Evolutionary conservation across 2,797 vertebrate genomes (phyloP).

Genomic region (Antennarius maculatus): DNA sequence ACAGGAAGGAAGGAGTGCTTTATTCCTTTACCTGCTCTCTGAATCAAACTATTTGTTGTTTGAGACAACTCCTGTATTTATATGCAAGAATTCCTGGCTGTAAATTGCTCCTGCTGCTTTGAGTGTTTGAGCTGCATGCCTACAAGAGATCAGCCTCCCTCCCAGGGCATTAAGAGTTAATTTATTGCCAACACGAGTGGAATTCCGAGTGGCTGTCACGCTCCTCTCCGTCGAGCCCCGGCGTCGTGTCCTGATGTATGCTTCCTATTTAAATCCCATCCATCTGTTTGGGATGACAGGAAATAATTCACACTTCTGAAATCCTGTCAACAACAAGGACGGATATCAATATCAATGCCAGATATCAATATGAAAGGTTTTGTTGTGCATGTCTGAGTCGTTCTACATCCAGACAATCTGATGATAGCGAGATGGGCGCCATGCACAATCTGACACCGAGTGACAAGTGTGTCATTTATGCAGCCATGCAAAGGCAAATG

Average conservation of each 20-base stretch:
- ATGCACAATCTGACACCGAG: background rate
- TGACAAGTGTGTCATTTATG: constrained; percentile 14
- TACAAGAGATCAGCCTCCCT: constrained; percentile 35
- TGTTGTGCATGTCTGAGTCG: constrained; percentile 23
- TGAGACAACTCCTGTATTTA: constrained; percentile 41
- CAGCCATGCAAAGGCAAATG: constrained; percentile 1
- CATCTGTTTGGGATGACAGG: constrained; percentile 63
- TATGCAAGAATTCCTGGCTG: constrained; percentile 54
- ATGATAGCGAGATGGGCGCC: background rate
- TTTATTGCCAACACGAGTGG: constrained; percentile 56
- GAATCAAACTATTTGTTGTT: constrained; percentile 52
- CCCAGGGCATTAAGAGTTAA: constrained; percentile 64
- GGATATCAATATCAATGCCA: constrained; percentile 50
- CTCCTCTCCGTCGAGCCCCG: constrained; percentile 63
- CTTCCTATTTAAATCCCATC: constrained; percentile 71
- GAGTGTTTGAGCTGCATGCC: background rate
- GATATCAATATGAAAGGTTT: constrained; percentile 42
- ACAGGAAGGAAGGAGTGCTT: background rate
- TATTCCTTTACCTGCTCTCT: constrained; percentile 26
- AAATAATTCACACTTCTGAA: constrained; percentile 68
- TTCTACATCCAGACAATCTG: constrained; percentile 14
- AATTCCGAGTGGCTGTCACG: constrained; percentile 57
- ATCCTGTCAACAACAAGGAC: constrained; percentile 51
- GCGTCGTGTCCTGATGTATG: constrained; percentile 60
- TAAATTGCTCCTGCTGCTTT: constrained; percentile 54